Base-by-base conservation (phyloP, 2,797 vertebrate genomes). In the Parotocinclus haroldoi region DNA sequence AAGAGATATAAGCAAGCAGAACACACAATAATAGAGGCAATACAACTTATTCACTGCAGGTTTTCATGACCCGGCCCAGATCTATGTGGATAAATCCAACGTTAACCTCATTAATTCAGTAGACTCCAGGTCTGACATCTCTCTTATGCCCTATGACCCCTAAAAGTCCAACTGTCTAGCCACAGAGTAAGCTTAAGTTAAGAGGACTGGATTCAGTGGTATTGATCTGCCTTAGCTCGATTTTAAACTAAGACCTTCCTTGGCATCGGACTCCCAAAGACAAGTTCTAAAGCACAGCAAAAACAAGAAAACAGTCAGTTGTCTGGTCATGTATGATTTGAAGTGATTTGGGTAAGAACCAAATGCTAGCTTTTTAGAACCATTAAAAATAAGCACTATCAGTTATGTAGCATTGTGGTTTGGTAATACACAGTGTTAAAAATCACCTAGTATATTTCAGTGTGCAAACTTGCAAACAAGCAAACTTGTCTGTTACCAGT, bases 141-240 rank as follows among this genome's bases (percentile, higher is more conserved):
- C 51, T 49, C 45, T 52, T 19, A 64, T 39, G 50, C 37, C 44
- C 62, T 52, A 52, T 51, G 52, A 56, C 68, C 45, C 49, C 54
- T 55, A 49, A 13, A 18, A 27, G 50, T 40, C 52, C 11, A 44
- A 38, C 46, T 19, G 51, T 38, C 49, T 36, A 48, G n/a, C 58
- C 14, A 42, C 36, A 49, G 46, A 37, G 48, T 27, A 44, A 14
- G 11, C 44, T 12, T 53, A 48, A 18, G 62, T 37, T 50, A 37
- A 66, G 13, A 57, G 39, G 46, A 58, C 53, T 62, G 27, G 51
- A 52, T 63, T 62, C 37, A 10, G 51, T 9, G 1, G 16, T 56
- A 89, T 86, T 87, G 83, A 86, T 82, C 83, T 42, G 46, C 50
- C 76, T 87, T 81, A 88, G 87, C 84, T 87, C 88, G 87, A 78